These are phyloP conservation scores for Vombatus ursinus DNA, from an alignment of 2,113 vertebrate genomes.

Conservation along the genomic window DNA sequence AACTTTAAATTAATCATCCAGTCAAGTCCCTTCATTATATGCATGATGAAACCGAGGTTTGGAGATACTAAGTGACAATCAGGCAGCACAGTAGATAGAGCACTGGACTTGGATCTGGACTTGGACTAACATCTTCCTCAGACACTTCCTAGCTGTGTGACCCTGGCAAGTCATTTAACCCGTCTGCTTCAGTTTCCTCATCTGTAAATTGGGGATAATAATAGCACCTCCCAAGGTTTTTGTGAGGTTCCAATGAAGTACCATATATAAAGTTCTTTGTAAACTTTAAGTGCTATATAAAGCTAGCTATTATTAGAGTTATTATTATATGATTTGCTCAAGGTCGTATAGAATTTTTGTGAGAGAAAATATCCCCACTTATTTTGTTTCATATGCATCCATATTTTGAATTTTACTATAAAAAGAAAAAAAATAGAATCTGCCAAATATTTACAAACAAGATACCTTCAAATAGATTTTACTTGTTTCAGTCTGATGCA, in stretches of 20 bases:
- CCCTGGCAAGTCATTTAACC: neutral
- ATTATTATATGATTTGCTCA: neutral
- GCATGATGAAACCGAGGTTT: neutral
- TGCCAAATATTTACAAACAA: conserved; percentile 97
- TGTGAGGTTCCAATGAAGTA: neutral
- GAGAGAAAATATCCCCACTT: conserved; percentile 89
- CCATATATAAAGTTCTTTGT: neutral
- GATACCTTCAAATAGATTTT: conserved; percentile 93
- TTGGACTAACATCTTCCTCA: neutral
- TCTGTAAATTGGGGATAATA: neutral
- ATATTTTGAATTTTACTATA: conserved; percentile 92
- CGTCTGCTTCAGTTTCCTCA: neutral
- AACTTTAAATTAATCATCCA: neutral
- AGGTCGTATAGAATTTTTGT: conserved; percentile 58
- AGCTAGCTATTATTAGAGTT: neutral
- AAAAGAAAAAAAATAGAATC: conserved; percentile 91
- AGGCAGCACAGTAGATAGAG: neutral
- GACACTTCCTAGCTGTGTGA: neutral
- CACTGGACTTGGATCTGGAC: neutral
- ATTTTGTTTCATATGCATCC: conserved; percentile 92
- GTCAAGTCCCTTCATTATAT: neutral
- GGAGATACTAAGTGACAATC: neutral
- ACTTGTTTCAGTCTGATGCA: conserved; percentile 88
- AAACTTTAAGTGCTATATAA: neutral
- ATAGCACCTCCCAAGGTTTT: neutral